Conservation (phyloP, 2,888 invertebrate species). For the Azorinus chamasolen region DNA sequence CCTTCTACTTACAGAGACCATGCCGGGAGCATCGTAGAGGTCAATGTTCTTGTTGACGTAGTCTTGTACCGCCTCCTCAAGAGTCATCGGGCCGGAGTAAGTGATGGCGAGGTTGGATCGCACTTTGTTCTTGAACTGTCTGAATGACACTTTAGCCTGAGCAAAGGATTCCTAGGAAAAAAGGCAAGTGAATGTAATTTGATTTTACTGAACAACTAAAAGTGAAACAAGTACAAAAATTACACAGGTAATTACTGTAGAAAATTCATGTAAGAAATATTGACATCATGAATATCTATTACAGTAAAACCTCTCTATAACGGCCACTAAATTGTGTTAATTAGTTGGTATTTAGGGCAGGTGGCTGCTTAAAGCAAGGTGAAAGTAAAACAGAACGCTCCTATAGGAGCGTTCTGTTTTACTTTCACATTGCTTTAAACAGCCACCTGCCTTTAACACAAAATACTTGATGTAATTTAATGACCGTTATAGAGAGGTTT, state of each 20-base stretch:
- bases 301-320: too few species aligned
- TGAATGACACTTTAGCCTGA: constrained; percentile 84
- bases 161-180: constrained; percentile 84
- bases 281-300: too few species aligned
- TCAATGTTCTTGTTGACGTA: constrained; percentile 86
- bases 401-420: too few species aligned
- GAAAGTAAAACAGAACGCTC: too few species aligned
- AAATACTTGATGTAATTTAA: too few species aligned
- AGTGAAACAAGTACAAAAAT: neutral
- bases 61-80: constrained; percentile 86
- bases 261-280: too few species aligned
- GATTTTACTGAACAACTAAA: neutral
- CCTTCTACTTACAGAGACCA: constrained; percentile 84
- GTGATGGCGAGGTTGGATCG: constrained; percentile 85
- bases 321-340: too few species aligned
- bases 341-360: too few species aligned
- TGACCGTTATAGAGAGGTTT: too few species aligned
- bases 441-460: too few species aligned
- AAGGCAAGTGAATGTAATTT: neutral
- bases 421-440: too few species aligned
- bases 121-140: constrained; percentile 86
- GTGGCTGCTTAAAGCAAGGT: too few species aligned
- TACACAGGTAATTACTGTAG: neutral
- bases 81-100: constrained; percentile 84
- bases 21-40: constrained; percentile 84